Base-by-base conservation (phyloP, 2,888 invertebrate species). In the Orthosia incerta region DNA sequence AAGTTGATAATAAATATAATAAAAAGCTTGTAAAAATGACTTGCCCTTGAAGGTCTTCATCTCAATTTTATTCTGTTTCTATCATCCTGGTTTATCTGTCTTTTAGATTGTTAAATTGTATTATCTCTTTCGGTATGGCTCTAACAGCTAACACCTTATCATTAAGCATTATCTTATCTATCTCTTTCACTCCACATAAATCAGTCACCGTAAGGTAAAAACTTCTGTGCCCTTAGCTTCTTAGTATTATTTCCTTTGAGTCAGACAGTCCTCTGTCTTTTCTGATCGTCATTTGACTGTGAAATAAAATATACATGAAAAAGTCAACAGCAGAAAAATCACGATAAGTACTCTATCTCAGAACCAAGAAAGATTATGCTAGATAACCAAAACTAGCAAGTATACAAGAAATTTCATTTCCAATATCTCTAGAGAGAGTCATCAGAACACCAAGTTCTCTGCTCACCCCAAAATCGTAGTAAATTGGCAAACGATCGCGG, bases 401-500 rank as follows among this genome's bases (percentile, higher is more conserved):
- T 13, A 31, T 2, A 12, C 23, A 18, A 71, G 0, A 45, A 20
- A 68, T 53, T 46, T 62, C 50, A 51, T 50, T 65, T n/a, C 9
- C 11, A 13, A 51, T 48, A 20, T 71, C 71, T 71, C 53, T 18
- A n/a, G 23, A 63, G 11, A 62, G 51, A 3, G 12, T n/a, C 7
- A 62, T 20, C 16, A 20, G 60, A 20, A 26, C 13, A 57, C 66
- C 45, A 31, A 20, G 3, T 23, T 18, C 4, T 57, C 67, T 74
- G 20, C 45, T 20, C 64, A 83, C 74, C 81, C 80, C 66, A 12
- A 13, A 67, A 66, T 66, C 31, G 31, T 4, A 68, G 53, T 67
- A 83, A 82, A 81, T 81, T 81, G 80, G 81, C 81, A 68, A 83
- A 80, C 81, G 76, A 70, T 81, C 31, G 1, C 70, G 48, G 80